Base-by-base conservation (phyloP, 2,797 vertebrate genomes). In the Sphenodon punctatus region DNA sequence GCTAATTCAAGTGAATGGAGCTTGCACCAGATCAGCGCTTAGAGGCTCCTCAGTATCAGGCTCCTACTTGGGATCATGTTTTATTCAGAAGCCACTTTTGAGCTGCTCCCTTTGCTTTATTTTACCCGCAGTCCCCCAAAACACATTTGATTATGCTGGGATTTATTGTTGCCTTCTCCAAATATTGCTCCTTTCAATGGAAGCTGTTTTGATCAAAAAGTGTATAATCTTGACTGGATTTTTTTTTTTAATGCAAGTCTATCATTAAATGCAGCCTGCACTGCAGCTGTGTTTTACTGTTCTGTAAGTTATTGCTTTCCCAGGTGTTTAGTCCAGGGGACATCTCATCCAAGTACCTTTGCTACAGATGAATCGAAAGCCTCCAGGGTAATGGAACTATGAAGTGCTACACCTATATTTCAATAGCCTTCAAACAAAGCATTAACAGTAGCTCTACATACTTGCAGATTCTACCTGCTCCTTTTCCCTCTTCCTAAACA, bases 211-310 rank as follows among this genome's bases (percentile, higher is more conserved):
- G 22, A 88, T 81, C 70, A 80, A 75, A 56, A 53, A 74, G 25
- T 5, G 3, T 34, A 70, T 39, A 78, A 75, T 36, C 45, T 80
- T 78, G 14, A 70, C 5, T 60, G 67, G 4, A 51, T 25, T 84
- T 84, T 88, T 88, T 77, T 84, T 84, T 89, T 91, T 87, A 84
- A 77, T n/a, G n/a, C 22, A 56, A 27, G 20, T 64, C 74, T 86
- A 23, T 66, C 82, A 71, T 86, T 91, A 92, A 92, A 93, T 5
- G 25, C 67, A 80, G 80, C 48, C 82, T 48, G 34, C 65, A 59
- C 61, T 82, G 74, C 88, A 88, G 88, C 89, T 92, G 88, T 46
- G 67, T 84, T 91, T 91, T 82, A 78, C 72, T 53, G 67, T 86
- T 75, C 71, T 59, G 2, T 1, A 61, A 78, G 34, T 86, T 94